A percentile compares a stretch with the other conserved stretches of the same genome.
Conservation (phyloP, 2,888 invertebrate species). For the Dryadula phaetusa region DNA sequence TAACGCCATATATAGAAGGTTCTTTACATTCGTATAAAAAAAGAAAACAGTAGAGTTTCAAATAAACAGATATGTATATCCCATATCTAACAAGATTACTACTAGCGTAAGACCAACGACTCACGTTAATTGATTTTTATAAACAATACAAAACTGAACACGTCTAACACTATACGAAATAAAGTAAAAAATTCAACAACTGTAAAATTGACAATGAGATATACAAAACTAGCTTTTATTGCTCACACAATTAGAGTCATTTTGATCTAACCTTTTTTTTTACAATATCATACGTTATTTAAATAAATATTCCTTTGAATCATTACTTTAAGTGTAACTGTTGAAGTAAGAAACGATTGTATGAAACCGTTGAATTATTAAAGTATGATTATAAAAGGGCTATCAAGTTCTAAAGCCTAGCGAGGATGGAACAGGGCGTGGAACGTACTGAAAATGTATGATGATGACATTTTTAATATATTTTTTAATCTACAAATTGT, state of each 20-base stretch:
- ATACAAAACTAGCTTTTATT: background rate
- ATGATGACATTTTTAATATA: too few relatives aligned
- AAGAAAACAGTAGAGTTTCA: background rate
- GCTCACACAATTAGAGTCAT: background rate
- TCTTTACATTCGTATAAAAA: too few relatives aligned
- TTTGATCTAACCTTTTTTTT: background rate
- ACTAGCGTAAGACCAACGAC: background rate
- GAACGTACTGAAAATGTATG: too few relatives aligned
- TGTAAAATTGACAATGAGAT: background rate
- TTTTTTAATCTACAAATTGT: too few relatives aligned
- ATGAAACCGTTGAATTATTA: background rate
- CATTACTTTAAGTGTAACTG: constrained; percentile 1
- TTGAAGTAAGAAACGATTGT: background rate
- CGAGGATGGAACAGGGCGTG: too few relatives aligned
- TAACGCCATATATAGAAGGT: too few relatives aligned
- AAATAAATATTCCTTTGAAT: background rate
- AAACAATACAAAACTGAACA: constrained; percentile 20
- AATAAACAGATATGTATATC: background rate
- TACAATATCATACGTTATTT: background rate
- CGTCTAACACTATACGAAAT: background rate
- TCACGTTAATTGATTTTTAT: constrained; percentile 27
- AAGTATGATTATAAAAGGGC: background rate
- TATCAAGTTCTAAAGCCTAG: background rate
- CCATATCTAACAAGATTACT: background rate
- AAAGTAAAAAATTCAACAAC: background rate